Conservation (phyloP, 2,113 vertebrate genomes). For the Melanocharis versteri region DNA sequence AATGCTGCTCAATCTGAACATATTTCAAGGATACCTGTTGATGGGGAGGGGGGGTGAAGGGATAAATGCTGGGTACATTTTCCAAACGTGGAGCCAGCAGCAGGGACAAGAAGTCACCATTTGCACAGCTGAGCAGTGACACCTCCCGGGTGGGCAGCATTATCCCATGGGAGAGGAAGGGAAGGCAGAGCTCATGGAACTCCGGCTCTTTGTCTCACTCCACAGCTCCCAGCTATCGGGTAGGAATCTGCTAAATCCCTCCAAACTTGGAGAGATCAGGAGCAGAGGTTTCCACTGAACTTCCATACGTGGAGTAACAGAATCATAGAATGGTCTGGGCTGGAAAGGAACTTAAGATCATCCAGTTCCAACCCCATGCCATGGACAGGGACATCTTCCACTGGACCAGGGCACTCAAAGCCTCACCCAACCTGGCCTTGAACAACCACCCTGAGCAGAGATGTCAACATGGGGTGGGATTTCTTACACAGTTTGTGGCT, state of each 20-base stretch:
- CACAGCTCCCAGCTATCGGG: neutral
- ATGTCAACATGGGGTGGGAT: fast-evolving
- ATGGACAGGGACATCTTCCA: neutral
- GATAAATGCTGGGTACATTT: neutral
- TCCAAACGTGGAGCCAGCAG: neutral
- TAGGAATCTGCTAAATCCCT: neutral
- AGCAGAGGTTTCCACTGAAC: neutral
- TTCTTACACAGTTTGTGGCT: neutral
- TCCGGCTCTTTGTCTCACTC: neutral
- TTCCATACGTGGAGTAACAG: neutral
- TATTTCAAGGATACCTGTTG: neutral
- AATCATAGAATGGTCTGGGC: neutral
- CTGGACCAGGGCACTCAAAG: neutral
- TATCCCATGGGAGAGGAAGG: neutral
- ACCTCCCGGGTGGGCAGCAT: fast-evolving
- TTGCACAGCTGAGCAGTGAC: neutral
- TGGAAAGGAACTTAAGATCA: neutral
- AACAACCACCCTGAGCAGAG: neutral
- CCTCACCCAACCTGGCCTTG: neutral
- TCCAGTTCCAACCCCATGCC: neutral
- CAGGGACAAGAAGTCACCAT: neutral
- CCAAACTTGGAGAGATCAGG: neutral
- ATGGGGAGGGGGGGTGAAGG: neutral
- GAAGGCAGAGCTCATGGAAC: neutral
- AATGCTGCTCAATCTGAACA: neutral